A percentile compares a stretch with the other conserved stretches of the same genome.
Conservation (phyloP, 2,888 invertebrate species). For the Xestoiulus laeticollis region DNA sequence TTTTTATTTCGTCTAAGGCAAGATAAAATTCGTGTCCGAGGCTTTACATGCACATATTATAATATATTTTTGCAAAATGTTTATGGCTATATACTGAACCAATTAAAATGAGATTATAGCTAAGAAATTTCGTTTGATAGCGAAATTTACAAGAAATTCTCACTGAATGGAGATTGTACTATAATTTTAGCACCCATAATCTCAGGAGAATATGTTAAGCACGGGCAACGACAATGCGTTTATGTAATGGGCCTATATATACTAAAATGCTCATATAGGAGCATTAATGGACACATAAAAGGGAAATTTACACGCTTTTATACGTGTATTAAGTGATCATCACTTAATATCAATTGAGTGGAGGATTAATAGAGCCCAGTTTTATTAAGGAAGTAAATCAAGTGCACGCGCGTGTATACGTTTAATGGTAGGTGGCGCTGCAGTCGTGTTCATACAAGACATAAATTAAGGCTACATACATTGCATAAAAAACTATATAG, state of each 20-base stretch:
- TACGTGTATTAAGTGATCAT: not conserved
- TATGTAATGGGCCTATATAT: not conserved
- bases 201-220: too few relatives aligned
- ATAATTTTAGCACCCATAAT: not conserved
- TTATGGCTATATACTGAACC: too few relatives aligned
- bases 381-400: not conserved
- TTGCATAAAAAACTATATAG: not conserved
- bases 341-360: conserved; percentile 23
- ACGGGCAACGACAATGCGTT: too few relatives aligned
- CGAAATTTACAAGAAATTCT: not conserved
- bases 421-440: not conserved
- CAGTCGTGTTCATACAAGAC: not conserved
- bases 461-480: not conserved
- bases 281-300: not conserved
- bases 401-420: not conserved
- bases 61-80: too few relatives aligned
- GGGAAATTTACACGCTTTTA: conserved; percentile 20
- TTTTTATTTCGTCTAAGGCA: too few relatives aligned
- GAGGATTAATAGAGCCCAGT: not conserved
- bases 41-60: too few relatives aligned
- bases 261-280: not conserved
- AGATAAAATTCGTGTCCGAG: too few relatives aligned
- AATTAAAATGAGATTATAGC: too few relatives aligned
- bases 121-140: not conserved
- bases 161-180: too few relatives aligned